A percentile compares a stretch with the other conserved stretches of the same genome.
Evolutionary conservation across 1,140 invertebrate species (phyloP).

Genomic region (Trachymyrmex cornetzi): DNA sequence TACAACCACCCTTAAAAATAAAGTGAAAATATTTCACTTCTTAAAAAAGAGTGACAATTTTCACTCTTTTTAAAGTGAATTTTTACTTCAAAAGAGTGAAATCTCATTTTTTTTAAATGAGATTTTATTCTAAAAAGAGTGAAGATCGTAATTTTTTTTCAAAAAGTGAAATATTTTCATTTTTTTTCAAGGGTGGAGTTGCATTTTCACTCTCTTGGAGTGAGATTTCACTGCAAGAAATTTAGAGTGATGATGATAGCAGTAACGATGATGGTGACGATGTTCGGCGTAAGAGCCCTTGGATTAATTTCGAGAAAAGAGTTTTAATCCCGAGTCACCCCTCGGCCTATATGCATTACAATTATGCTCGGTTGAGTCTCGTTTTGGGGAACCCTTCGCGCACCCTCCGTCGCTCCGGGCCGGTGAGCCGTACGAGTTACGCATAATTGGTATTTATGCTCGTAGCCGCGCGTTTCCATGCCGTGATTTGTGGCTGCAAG

Average conservation of each 20-base stretch:
- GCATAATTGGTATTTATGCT: conserved; percentile 80
- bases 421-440: conserved; percentile 69
- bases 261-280: not conserved
- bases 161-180: no score
- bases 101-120: no score
- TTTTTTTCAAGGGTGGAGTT: no score
- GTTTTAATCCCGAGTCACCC: conserved; percentile 74
- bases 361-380: conserved; percentile 70
- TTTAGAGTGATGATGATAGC: not conserved
- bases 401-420: conserved; percentile 67
- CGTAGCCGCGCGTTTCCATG: conserved; percentile 64
- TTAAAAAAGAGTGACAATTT: no score
- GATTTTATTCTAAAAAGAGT: no score
- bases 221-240: no score
- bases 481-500: conserved; percentile 78
- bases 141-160: no score
- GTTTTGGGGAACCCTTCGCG: conserved; percentile 70
- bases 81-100: no score
- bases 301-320: conserved; percentile 71
- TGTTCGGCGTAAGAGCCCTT: conserved; percentile 2
- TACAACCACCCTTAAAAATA: no score
- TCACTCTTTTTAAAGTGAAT: no score
- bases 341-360: conserved; percentile 76
- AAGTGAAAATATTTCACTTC: no score
- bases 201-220: no score